Conservation (phyloP, 2,888 invertebrate species). For the Archaeoteleia sp. region DNA sequence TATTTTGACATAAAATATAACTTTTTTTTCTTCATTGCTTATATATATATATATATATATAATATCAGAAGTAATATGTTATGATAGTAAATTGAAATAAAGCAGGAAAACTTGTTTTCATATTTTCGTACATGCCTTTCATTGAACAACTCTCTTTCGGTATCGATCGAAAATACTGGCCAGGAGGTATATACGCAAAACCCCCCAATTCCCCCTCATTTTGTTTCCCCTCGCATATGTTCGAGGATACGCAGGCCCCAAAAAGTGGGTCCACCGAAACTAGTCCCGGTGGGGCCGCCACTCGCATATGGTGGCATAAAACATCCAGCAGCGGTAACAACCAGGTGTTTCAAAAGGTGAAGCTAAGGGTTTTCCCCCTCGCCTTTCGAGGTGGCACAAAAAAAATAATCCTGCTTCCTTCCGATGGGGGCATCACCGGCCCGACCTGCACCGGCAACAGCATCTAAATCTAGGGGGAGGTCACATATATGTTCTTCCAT, state of each 20-base stretch:
- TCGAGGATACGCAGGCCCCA: slow-evolving; percentile 62
- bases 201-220: slow-evolving; percentile 34
- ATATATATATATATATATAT: too few species aligned
- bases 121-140: too few species aligned
- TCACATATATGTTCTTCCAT: slow-evolving; percentile 21
- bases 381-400: slow-evolving; percentile 61
- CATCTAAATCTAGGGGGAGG: slow-evolving; percentile 16
- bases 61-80: too few species aligned
- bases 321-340: slow-evolving; percentile 69
- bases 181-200: slow-evolving; percentile 1
- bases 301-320: slow-evolving; percentile 69
- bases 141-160: slow-evolving; percentile 15
- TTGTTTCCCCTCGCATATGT: slow-evolving; percentile 64
- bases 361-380: slow-evolving; percentile 62
- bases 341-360: slow-evolving; percentile 75
- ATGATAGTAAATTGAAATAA: too few species aligned
- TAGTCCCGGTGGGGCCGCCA: slow-evolving; percentile 73
- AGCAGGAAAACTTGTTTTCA: too few species aligned
- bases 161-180: slow-evolving; percentile 41
- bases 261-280: slow-evolving; percentile 70
- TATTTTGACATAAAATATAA: too few species aligned
- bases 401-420: slow-evolving; percentile 70
- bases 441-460: slow-evolving; percentile 41
- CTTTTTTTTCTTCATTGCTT: too few species aligned
- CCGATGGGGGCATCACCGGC: slow-evolving; percentile 62